Base-by-base conservation (phyloP, 2,113 vertebrate species). In the Strix aluco region DNA sequence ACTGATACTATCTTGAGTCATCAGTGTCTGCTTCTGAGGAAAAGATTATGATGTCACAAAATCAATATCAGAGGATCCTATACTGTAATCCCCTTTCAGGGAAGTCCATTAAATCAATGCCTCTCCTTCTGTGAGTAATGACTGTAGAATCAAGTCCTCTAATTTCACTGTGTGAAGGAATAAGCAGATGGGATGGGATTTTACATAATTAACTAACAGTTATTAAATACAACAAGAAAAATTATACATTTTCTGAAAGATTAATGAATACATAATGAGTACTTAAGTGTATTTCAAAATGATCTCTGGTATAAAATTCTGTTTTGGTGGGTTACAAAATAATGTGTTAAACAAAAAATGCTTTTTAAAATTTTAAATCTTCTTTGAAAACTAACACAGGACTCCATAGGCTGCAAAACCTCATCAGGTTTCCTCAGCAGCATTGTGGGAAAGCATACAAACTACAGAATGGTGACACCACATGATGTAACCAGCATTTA, bases 11-110 rank as follows among this genome's bases (percentile, higher is more conserved):
- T 86, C 91, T 90, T 44, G 75, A 88, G 86, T 94, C 92, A 93
- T 90, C 92, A 72, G 29, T 44, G 69, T 61, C 44, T 84, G 72
- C 88, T 95, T 74, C 72, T 81, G 62, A 79, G 83, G 94, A 91
- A 93, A 92, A 91, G 81, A 85, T 94, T 86, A 84, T 94, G 92
- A 94, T 95, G 91, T 95, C 92, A 96, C 91, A 95, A 88, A 95
- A 95, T 96, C 96, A 90, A 82, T 95, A 90, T 44, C 51, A 61
- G 77, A 96, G 54, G 62, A 85, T 85, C 58, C 92, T 94, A 9
- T 58, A 51, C 38, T 82, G 86, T 95, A 97, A 95, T 97, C 89
- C 81, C 58, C 94, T 91, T 96, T 92, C 81, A 89, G 71, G 74
- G 58, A 94, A 95, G 92, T 94, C 92, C 77, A 92, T 94, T 94